Base-by-base conservation (phyloP, 2,113 vertebrate species). In the Patagioenas fasciata region DNA sequence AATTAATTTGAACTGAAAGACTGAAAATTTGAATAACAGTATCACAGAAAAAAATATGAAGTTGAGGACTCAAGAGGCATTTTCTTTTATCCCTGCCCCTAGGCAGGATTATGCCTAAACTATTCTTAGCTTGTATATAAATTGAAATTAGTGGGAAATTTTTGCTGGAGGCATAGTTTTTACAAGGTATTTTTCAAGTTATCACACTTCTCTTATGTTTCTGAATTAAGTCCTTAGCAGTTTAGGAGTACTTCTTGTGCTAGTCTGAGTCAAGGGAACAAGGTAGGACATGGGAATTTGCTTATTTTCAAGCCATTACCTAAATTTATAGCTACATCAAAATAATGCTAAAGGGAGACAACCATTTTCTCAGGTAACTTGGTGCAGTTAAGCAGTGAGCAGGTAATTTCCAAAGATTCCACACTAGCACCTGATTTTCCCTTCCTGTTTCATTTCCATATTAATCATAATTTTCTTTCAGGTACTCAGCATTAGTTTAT, bases 221-320 rank as follows among this genome's bases (percentile, higher is more conserved):
- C 54, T 57, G 38, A 80, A 32, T 29, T 20, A 82, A 31, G 11
- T 29, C 3, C 8, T 48, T 42, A 36, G 10, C 13, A 51, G 10
- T 70, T 84, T 32, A 74, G 13, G 28, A 54, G 13, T 51, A 86
- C 17, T 58, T 74, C 13, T 48, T 70, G 31, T 31, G 36, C n/a
- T 78, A 18, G 7, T 56, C 26, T 69, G 21, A 53, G 12, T 48
- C 20, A 77, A 57, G 10, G 5, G 7, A 95, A 64, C 17, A 15
- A 23, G 9, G 7, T 15, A 31, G 11, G 9, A 44, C 16, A n/a
- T 0, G 1, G 5, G 5, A 32, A 66, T 48, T 65, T 56, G 1
- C 29, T 71, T 77, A 6, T 61, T 85, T 85, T 38, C 31, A 73
- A 53, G 17, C 6, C 18, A 40, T 18, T 66, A 25, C 8, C 11